Base-by-base conservation (phyloP, 2,113 vertebrate genomes). In the Proterorhinus semilunaris region DNA sequence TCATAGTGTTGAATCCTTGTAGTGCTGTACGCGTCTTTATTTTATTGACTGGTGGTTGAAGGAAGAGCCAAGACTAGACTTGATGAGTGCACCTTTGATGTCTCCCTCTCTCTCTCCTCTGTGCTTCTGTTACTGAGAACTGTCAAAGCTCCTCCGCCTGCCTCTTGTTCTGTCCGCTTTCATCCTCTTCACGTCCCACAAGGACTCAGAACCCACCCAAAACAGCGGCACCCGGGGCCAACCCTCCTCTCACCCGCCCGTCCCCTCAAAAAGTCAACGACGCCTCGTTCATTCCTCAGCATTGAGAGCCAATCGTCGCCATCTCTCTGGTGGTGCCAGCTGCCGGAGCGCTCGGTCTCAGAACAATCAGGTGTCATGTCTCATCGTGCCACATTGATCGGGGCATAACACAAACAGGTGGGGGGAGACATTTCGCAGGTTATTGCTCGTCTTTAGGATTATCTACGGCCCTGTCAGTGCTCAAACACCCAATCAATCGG, bases 41-140 rank as follows among this genome's bases (percentile, higher is more conserved):
- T 17, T 50, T 71, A 67, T 44, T 72, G 75, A 76, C 75, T 75
- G 72, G 63, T 48, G 59, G 68, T 10, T 75, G 65, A 72, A 71
- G 55, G 65, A n/a, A 45, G 70, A 64, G 66, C 15, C 71, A 55
- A 89, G 78, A 80, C 79, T 51, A 75, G 69, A 51, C 78, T 87
- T 79, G 76, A 82, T 68, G 80, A 81, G 49, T 6, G 10, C 43
- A 81, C 77, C 80, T 87, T 86, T 90, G 83, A 88, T 90, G 83
- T 81, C 68, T 66, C 49, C 55, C 54, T 74, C 73, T 69, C 73
- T 69, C 75, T 66, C 65, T 48, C 75, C 71, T 51, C 64, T 66
- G 71, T 62, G 62, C 72, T 42, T 13, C 27, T 7, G 27, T 7
- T 27, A 27, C 6, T 50, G 36, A 52, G 69, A 79, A 74, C 79